Conservation (phyloP, 2,888 invertebrate genomes). For the Notodonta dromedarius region DNA sequence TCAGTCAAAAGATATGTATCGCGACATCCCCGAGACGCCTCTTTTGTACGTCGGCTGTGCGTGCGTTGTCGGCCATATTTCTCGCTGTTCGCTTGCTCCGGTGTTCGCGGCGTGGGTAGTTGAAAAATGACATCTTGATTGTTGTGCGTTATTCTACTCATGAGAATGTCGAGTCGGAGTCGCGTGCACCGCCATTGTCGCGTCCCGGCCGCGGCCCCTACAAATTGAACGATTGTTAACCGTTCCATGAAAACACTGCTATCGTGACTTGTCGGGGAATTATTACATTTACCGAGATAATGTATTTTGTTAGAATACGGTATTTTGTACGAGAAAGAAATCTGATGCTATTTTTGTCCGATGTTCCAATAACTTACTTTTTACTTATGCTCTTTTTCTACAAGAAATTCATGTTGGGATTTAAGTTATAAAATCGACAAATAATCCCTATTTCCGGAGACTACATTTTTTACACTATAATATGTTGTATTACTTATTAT, state of each 20-base stretch:
- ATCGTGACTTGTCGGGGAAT: slow-evolving; percentile 77
- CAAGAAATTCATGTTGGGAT: no score
- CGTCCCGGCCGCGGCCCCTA: slow-evolving; percentile 66
- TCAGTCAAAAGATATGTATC: slow-evolving; percentile 75
- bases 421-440: no score
- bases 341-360: no score
- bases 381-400: no score
- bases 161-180: slow-evolving; percentile 74
- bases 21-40: slow-evolving; percentile 72
- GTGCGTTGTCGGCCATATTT: slow-evolving; percentile 80
- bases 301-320: slow-evolving; percentile 52
- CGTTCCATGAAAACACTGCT: slow-evolving; percentile 68
- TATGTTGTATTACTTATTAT: no score
- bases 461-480: not conserved
- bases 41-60: slow-evolving; percentile 74
- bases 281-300: slow-evolving; percentile 69
- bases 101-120: slow-evolving; percentile 80
- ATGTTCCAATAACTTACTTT: no score
- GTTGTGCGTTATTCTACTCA: slow-evolving; percentile 82
- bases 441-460: slow-evolving; percentile 15
- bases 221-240: slow-evolving; percentile 84
- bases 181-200: slow-evolving; percentile 78
- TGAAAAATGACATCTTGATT: slow-evolving; percentile 85
- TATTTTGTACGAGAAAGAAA: no score
- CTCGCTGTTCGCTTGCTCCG: slow-evolving; percentile 64